A percentile compares a stretch with the other conserved stretches of the same genome.
Evolutionary conservation across 1,140 invertebrate genomes (phyloP).

Genomic region (Atopsyche davidsoni): DNA sequence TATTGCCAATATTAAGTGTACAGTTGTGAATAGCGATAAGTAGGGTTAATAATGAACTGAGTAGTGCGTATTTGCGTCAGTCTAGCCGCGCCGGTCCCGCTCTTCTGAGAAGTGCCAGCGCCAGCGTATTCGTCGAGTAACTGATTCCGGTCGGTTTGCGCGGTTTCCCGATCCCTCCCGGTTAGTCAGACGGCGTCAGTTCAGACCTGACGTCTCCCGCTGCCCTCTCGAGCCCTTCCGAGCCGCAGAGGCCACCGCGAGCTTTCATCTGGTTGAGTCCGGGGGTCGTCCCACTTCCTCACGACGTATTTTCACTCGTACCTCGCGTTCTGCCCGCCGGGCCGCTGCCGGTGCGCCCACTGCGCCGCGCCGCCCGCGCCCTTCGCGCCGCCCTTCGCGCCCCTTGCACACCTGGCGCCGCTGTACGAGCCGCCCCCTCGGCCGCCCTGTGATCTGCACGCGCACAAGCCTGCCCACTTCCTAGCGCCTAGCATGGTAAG

Average conservation of each 20-base stretch:
- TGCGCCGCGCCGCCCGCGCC: constrained; percentile 24
- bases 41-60: constrained; percentile 10
- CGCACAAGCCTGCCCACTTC: constrained; percentile 46
- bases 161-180: too few relatives aligned
- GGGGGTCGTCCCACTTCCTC: constrained; percentile 14
- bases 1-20: constrained; percentile 10
- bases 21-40: background rate
- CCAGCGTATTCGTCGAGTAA: too few relatives aligned
- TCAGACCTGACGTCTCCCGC: background rate
- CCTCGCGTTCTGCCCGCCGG: constrained; percentile 29
- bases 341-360: constrained; percentile 21
- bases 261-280: constrained; percentile 1
- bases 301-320: constrained; percentile 33
- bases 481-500: constrained; percentile 49
- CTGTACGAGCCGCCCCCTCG: constrained; percentile 26
- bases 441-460: constrained; percentile 35
- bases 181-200: too few relatives aligned
- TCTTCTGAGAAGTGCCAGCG: too few relatives aligned
- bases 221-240: background rate
- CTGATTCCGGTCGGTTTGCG: too few relatives aligned
- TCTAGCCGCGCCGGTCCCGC: background rate
- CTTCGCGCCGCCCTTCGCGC: constrained; percentile 40
- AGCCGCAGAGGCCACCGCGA: background rate
- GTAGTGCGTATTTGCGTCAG: background rate
- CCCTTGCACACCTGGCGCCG: constrained; percentile 39